Base-by-base conservation (phyloP, 2,888 invertebrate species). In the Congeria kusceri region DNA sequence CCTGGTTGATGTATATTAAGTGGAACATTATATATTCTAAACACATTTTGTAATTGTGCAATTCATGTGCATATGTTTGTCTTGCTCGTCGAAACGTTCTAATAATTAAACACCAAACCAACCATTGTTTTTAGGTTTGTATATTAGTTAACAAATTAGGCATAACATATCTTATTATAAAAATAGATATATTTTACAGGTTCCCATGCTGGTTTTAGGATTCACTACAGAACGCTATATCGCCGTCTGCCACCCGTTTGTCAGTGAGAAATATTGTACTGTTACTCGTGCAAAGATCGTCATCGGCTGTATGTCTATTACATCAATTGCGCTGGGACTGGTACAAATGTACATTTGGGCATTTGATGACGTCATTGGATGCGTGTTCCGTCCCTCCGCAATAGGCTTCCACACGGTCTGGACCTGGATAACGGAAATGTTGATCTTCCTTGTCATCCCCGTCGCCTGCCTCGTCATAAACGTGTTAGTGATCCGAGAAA, bases 141-240 rank as follows among this genome's bases (percentile, higher is more conserved):
- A n/a, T n/a, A n/a, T n/a, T n/a, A n/a, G n/a, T n/a, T n/a, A n/a
- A n/a, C n/a, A n/a, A n/a, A n/a, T n/a, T n/a, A n/a, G n/a, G n/a
- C n/a, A n/a, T n/a, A n/a, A n/a, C n/a, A n/a, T n/a, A n/a, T n/a
- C n/a, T n/a, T n/a, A n/a, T n/a, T n/a, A n/a, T n/a, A n/a, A n/a
- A n/a, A n/a, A n/a, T n/a, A n/a, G n/a, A n/a, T n/a, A n/a, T n/a
- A n/a, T n/a, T n/a, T 71, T 62, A 4, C 69, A 89, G 64, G 90
- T 92, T 0, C 93, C 93, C 0, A 78, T 93, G 49, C 84, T 93
- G 0, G 93, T 93, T 0, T 83, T 93, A 9, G 91, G 91, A 4
- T 93, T 93, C 66, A 93, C 93, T 0, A 90, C 93, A 20, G 93
- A 93, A 68, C 77, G 93, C 4, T 93, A 91, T 82, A 92, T 93